Evolutionary conservation across 2,888 invertebrate species (phyloP).

Genomic region (Urechis unicinctus): DNA sequence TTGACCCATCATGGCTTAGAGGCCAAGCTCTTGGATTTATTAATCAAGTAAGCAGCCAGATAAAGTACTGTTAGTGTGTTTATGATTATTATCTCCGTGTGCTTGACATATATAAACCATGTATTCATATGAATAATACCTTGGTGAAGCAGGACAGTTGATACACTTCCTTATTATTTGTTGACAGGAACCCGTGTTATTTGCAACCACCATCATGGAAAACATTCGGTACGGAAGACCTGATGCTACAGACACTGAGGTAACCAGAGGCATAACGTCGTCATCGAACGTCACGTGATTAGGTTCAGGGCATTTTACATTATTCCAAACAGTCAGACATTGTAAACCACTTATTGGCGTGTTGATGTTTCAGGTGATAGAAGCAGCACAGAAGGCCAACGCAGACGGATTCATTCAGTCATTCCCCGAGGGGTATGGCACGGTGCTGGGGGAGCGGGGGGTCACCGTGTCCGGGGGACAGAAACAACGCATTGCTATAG

Average conservation of each 20-base stretch:
- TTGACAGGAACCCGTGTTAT: constrained; percentile 87
- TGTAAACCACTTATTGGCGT: too few species aligned
- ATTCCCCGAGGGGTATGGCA: constrained; percentile 79
- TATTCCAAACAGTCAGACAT: background rate
- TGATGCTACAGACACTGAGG: constrained; percentile 56
- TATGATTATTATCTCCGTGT: too few species aligned
- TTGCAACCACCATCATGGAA: constrained; percentile 83
- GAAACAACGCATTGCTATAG: constrained; percentile 90
- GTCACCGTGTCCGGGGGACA: constrained; percentile 91
- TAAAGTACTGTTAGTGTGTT: too few species aligned
- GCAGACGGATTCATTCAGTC: constrained; percentile 80
- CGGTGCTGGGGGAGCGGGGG: constrained; percentile 78
- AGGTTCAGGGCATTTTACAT: background rate
- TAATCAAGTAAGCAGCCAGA: constrained; percentile 64
- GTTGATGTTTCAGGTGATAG: constrained; percentile 58
- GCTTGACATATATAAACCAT: too few species aligned
- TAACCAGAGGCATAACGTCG: constrained; percentile 28
- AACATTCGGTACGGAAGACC: constrained; percentile 83
- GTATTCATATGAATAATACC: too few species aligned
- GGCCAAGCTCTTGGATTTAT: constrained; percentile 79
- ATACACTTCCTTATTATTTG: too few species aligned
- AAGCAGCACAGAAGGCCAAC: constrained; percentile 80
- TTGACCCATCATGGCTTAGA: constrained; percentile 80
- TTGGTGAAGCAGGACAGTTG: too few species aligned
- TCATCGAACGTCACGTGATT: background rate